Evolutionary conservation across 2,888 invertebrate genomes (phyloP).

Genomic region (Eupithecia inturbata): DNA sequence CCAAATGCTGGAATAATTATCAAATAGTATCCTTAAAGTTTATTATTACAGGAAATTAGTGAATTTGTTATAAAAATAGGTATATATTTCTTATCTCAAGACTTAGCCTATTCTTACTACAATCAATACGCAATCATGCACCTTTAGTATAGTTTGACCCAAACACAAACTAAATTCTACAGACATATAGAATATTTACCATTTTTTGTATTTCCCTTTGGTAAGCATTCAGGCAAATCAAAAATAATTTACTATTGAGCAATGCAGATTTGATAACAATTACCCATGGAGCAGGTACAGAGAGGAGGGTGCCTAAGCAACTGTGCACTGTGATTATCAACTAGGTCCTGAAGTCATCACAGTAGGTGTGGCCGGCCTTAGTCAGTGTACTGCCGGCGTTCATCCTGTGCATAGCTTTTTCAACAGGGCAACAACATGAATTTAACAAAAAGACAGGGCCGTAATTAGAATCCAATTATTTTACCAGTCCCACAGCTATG

Average conservation of each 20-base stretch:
- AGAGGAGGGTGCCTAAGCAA: too few relatives aligned
- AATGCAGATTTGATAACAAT: not conserved
- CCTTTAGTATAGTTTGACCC: not conserved
- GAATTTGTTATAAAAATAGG: not conserved
- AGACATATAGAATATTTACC: not conserved
- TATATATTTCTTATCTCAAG: not conserved
- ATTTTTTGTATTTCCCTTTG: not conserved
- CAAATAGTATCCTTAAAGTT: not conserved
- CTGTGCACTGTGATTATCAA: too few relatives aligned
- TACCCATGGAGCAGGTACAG: too few relatives aligned
- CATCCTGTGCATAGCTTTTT: too few relatives aligned
- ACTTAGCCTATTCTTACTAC: not conserved
- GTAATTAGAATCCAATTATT: too few relatives aligned
- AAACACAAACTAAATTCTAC: not conserved
- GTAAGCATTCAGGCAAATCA: slow-evolving; percentile 10
- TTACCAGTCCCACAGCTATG: too few relatives aligned
- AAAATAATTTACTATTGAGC: not conserved
- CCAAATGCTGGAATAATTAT: not conserved
- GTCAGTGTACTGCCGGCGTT: too few relatives aligned
- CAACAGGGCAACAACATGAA: too few relatives aligned
- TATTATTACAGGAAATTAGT: slow-evolving; percentile 8
- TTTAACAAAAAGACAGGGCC: too few relatives aligned
- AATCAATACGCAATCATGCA: not conserved
- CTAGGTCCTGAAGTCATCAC: too few relatives aligned
- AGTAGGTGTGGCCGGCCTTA: too few relatives aligned